These are phyloP conservation scores for Alaudala cheleensis DNA, from an alignment of 2,113 vertebrate species.

Conservation along the genomic window DNA sequence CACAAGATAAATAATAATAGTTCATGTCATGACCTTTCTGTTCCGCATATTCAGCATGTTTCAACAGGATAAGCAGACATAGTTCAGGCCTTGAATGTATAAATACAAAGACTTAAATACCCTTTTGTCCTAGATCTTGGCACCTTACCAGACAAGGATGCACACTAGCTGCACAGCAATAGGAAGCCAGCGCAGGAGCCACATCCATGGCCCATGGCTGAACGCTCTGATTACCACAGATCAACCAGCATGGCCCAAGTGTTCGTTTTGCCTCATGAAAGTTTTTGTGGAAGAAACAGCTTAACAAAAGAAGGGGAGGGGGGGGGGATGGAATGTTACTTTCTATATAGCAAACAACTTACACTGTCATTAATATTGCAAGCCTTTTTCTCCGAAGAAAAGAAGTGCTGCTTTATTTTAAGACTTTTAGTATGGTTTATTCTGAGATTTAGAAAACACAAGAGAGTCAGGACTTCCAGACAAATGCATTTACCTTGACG, in stretches of 20 bases:
- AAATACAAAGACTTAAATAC: constrained; percentile 31
- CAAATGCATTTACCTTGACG: constrained; percentile 89
- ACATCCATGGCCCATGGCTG: background rate
- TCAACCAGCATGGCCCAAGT: background rate
- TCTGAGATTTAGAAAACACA: constrained; percentile 89
- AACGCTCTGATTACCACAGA: background rate
- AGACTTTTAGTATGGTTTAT: constrained; percentile 84
- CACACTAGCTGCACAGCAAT: background rate
- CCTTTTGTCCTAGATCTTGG: constrained; percentile 15
- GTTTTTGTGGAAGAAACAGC: constrained; percentile 68
- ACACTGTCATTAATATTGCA: constrained; percentile 91
- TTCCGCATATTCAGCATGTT: constrained; percentile 40
- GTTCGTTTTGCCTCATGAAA: background rate
- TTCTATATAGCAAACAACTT: constrained; percentile 85
- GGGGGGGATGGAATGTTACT: constrained; percentile 55
- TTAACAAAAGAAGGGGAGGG: background rate
- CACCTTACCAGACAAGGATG: background rate
- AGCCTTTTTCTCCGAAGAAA: constrained; percentile 59
- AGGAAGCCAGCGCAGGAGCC: background rate
- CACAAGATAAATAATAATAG: constrained; percentile 37
- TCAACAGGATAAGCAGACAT: background rate
- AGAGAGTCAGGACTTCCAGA: constrained; percentile 82
- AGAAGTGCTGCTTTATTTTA: constrained; percentile 86
- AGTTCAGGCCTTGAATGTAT: background rate
- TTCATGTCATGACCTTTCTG: background rate